Evolutionary conservation across 2,888 invertebrate genomes (phyloP).

Genomic region (Uropetala carovei): DNA sequence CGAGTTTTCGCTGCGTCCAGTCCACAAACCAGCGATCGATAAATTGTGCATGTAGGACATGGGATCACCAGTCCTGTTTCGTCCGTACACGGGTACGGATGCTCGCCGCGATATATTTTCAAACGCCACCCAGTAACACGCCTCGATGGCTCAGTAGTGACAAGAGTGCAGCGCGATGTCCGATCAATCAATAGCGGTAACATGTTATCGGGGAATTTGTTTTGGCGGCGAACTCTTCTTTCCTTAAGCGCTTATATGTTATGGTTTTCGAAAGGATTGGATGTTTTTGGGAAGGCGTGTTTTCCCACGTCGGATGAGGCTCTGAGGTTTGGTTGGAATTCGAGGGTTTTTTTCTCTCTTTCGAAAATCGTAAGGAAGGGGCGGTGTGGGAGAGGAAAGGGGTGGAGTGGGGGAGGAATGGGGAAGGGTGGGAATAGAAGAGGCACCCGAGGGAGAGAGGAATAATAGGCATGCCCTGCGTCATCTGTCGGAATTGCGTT

Average conservation of each 20-base stretch:
- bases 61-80: background rate
- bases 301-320: background rate
- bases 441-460: background rate
- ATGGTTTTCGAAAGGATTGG: background rate
- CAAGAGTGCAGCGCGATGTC: background rate
- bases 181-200: constrained; percentile 40
- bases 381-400: no score
- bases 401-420: background rate
- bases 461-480: constrained; percentile 28
- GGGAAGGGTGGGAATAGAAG: background rate
- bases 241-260: background rate
- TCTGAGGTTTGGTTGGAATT: background rate
- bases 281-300: background rate
- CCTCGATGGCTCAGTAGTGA: background rate
- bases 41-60: constrained; percentile 19
- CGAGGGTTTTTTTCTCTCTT: background rate
- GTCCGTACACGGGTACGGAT: no score
- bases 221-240: background rate
- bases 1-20: background rate
- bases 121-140: background rate
- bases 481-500: constrained; percentile 56
- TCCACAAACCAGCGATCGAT: background rate
- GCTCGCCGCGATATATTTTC: constrained; percentile 20
- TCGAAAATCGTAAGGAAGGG: background rate
- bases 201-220: constrained; percentile 21